Base-by-base conservation (phyloP, 2,113 vertebrate species). In the Puntigrus tetrazona region DNA sequence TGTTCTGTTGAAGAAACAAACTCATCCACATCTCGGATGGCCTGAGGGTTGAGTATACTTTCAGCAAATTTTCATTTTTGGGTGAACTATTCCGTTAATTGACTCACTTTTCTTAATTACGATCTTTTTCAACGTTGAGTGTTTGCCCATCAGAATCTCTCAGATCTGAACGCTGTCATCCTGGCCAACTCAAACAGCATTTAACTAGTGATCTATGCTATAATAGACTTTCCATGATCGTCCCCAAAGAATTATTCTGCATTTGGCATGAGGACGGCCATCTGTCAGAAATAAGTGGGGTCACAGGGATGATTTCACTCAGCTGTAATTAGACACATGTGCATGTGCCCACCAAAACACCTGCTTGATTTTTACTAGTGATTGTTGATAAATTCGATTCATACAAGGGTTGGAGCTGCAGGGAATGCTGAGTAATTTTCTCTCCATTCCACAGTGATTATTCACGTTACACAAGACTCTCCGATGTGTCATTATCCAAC, bases 401-500 rank as follows among this genome's bases (percentile, higher is more conserved):
- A 61, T 52, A 55, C 74, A 52, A 57, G 45, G 52, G 36, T 57
- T 84, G 38, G 73, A 75, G 59, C 84, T 43, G 27, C 50, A 22
- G 78, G 63, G 50, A 52, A 36, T 75, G 31, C 61, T 22, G 57
- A 82, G 47, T 59, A 67, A 34, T 36, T 76, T 69, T 61, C n/a
- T 31, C 18, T 61, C n/a, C 52, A 27, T 36, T 79, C 50, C 50
- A 36, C 47, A 41, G 65, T 43, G 59, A 76, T 67, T 75, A 74
- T 74, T 70, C 43, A 61, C 38, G 76, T 88, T 85, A 74, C 50
- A 41, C 55, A 81, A 38, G 38, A 18, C 50, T 86, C 89, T 86
- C 84, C 43, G 38, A 82, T 75, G 75, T 38, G 75, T 80, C 82
- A 73, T 90, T 82, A 76, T 82, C 29, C 34, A n/a, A 11, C 50